Base-by-base conservation (phyloP, 2,888 invertebrate genomes). In the Candidula unifasciata region DNA sequence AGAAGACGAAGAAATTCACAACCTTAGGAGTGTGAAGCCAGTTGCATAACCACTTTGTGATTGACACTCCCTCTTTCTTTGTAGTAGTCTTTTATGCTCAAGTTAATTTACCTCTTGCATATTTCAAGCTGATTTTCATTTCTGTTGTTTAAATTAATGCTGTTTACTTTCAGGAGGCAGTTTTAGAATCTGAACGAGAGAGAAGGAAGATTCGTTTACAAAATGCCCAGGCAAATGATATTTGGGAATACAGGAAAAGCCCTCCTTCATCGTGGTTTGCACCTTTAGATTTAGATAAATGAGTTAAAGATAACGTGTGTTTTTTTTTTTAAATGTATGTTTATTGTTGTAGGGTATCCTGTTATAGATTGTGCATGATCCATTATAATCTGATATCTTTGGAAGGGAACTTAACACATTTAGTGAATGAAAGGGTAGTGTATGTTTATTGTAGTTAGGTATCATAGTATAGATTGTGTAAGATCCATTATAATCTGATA, bases 181-280 rank as follows among this genome's bases (percentile, higher is more conserved):
- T 98, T 83, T 95, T 97, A 76, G 93, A 95, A 80, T 97, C 96
- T 93, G 97, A 97, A 94, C 95, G 95, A 89, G 91, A 93, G 13
- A 95, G 97, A 77, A 95, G 96, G 85, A 89, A 95, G 54, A 93
- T 94, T 74, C 95, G 98, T 87, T 92, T 97, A 80, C 92, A 93
- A 83, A 95, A 95, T 0, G 97, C 97, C 93, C 95, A 95, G 88
- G 94, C 92, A 80, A 98, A 98, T 93, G 95, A 96, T 92, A 95
- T 96, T 0, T 98, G 98, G 98, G 95, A 96, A 90, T 96, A 95
- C 92, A 94, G 98, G 71, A 95, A 95, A 10, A 91, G 94, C 60
- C 97, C 98, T 0, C 97, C 98, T 0, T 94, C 94, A 80, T 96
- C 97, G 93, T 98, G 98, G 98, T 83, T 30, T n/a, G 60, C 68